Percentiles rank a stretch among this genome's conserved stretches.
Conservation (phyloP, 1,140 invertebrate genomes). For the Forficula auricularia region DNA sequence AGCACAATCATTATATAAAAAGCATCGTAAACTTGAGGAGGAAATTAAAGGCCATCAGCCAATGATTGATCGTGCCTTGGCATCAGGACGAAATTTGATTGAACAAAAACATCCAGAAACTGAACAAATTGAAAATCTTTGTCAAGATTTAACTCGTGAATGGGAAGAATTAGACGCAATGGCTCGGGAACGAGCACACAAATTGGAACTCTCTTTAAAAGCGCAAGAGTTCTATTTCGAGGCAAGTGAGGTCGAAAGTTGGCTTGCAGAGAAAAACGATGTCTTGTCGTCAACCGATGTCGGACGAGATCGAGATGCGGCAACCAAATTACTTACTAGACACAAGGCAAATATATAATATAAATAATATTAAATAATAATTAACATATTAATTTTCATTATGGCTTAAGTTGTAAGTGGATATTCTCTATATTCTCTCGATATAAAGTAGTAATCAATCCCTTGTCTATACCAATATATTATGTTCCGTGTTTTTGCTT, state of each 20-base stretch:
- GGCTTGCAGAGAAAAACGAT: constrained; percentile 75
- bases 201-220: constrained; percentile 68
- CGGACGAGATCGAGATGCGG: constrained; percentile 71
- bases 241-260: constrained; percentile 79
- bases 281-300: constrained; percentile 65
- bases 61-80: constrained; percentile 64
- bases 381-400: constrained; percentile 3
- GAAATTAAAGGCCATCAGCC: constrained; percentile 69
- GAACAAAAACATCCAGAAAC: constrained; percentile 57
- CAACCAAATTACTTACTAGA: constrained; percentile 77
- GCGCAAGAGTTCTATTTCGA: constrained; percentile 83
- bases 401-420: neutral
- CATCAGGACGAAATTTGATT: constrained; percentile 48
- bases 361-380: constrained; percentile 5
- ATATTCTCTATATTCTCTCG: neutral
- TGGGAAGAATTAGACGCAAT: constrained; percentile 53
- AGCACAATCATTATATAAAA: constrained; percentile 79
- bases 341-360: constrained; percentile 48
- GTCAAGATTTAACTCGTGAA: constrained; percentile 38
- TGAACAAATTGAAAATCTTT: constrained; percentile 48
- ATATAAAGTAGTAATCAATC: neutral
- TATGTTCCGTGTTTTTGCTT: too few relatives aligned
- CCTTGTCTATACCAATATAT: too few relatives aligned
- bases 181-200: constrained; percentile 49
- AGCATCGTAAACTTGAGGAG: constrained; percentile 77